These are phyloP conservation scores for Tetrao urogallus DNA, from an alignment of 2,113 vertebrate species.

Conservation along the genomic window DNA sequence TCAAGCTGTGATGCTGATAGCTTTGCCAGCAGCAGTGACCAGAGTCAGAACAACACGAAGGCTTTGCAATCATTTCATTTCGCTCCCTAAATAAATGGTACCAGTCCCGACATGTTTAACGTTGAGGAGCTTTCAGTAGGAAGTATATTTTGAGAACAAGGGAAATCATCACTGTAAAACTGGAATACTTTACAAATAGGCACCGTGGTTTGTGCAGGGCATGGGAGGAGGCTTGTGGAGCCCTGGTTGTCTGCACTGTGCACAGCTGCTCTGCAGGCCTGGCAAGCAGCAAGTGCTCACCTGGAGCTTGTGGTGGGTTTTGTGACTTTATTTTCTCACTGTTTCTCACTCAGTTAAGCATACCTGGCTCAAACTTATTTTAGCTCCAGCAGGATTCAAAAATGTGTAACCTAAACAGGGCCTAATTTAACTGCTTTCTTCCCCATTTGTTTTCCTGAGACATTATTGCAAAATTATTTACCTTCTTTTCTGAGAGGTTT, in stretches of 20 bases:
- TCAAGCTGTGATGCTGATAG: not conserved
- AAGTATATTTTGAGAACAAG: not conserved
- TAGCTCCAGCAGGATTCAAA: not conserved
- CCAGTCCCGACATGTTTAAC: not conserved
- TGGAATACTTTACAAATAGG: not conserved
- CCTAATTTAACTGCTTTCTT: not conserved
- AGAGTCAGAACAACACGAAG: not conserved
- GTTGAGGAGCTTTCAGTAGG: not conserved
- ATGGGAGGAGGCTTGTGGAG: not conserved
- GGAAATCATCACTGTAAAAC: not conserved
- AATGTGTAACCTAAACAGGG: accelerated
- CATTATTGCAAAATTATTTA: too few species aligned
- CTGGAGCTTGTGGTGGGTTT: not conserved
- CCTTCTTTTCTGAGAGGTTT: not conserved
- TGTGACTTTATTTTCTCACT: not conserved
- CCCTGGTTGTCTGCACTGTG: too few species aligned
- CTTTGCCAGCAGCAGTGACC: not conserved
- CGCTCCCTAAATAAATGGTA: not conserved
- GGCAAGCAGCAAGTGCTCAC: not conserved
- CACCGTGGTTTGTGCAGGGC: not conserved
- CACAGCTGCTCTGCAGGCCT: not conserved
- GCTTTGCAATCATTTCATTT: not conserved
- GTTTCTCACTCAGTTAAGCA: not conserved
- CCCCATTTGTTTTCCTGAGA: not conserved
- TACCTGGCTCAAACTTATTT: not conserved